Percentiles rank a stretch among this genome's conserved stretches.
phyloP scores from a whole-genome alignment of 1,140 invertebrate genomes.

The Atta colombica region DNA sequence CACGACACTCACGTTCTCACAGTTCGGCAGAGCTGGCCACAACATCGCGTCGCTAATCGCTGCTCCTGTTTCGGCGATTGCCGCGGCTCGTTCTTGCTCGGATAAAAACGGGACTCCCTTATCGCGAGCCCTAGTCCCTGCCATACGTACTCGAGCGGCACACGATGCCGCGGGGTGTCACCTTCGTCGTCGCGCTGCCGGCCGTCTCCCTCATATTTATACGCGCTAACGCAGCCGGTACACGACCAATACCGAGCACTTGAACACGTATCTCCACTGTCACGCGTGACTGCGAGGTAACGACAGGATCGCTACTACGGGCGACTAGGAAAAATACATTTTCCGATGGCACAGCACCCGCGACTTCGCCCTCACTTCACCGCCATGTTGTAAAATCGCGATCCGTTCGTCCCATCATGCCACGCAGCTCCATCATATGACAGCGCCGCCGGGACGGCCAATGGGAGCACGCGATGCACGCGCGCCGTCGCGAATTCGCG shows the following conservation, averaged over 20 bases:
- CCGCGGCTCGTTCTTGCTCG: slow-evolving; percentile 54
- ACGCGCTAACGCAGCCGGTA: slow-evolving; percentile 58
- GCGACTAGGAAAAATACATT: slow-evolving; percentile 81
- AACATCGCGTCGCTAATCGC: slow-evolving; percentile 72
- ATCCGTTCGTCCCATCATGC: slow-evolving; percentile 80
- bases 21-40: slow-evolving; percentile 65
- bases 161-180: slow-evolving; percentile 80
- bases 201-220: slow-evolving; percentile 80
- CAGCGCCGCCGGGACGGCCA: slow-evolving; percentile 76
- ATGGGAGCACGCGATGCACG: slow-evolving; percentile 63
- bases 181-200: slow-evolving; percentile 78
- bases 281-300: slow-evolving; percentile 52
- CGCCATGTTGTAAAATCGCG: slow-evolving; percentile 84
- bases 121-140: slow-evolving; percentile 80
- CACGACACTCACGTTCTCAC: slow-evolving; percentile 78
- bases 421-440: slow-evolving; percentile 82
- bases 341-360: slow-evolving; percentile 79
- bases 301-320: slow-evolving; percentile 62
- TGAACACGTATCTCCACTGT: slow-evolving; percentile 69
- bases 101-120: slow-evolving; percentile 71
- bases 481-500: not conserved
- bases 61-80: slow-evolving; percentile 46
- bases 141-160: slow-evolving; percentile 80
- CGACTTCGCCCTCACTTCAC: slow-evolving; percentile 80
- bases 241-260: slow-evolving; percentile 1